Evolutionary conservation across 2,888 invertebrate genomes (phyloP).

Genomic region (Brachyopa scutellaris): DNA sequence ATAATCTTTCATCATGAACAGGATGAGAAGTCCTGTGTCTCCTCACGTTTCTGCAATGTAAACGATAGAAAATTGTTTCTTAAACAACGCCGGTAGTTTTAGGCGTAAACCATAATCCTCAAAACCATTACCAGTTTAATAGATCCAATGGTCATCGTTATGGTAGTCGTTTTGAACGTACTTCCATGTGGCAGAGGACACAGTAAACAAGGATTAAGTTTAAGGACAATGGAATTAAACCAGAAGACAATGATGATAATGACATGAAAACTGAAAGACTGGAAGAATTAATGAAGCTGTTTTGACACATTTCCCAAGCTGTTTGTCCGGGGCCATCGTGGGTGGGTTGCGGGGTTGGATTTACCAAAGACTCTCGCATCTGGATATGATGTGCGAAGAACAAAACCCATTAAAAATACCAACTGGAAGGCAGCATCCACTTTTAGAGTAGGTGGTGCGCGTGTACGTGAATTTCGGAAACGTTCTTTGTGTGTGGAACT

Average conservation of each 20-base stretch:
- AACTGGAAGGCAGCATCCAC: neutral
- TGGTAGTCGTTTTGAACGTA: no score
- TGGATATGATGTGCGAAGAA: conserved; percentile 48
- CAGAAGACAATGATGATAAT: conserved; percentile 51
- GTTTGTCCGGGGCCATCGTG: conserved; percentile 1
- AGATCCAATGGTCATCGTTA: neutral
- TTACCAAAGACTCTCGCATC: neutral
- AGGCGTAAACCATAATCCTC: conserved; percentile 31
- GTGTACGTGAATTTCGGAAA: neutral
- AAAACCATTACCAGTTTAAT: conserved; percentile 28
- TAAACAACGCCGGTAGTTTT: conserved; percentile 30
- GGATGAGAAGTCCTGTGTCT: no score
- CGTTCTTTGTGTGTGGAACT: neutral
- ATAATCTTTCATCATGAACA: no score
- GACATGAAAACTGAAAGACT: conserved; percentile 45
- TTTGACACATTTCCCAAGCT: conserved; percentile 50
- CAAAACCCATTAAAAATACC: conserved; percentile 43
- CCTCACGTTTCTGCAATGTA: no score
- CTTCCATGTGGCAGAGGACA: no score
- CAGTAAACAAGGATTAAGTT: conserved; percentile 49
- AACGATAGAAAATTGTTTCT: conserved; percentile 39
- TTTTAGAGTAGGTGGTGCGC: no score
- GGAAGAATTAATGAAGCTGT: conserved; percentile 59
- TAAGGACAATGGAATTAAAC: conserved; percentile 52
- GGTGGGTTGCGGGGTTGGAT: neutral